These are phyloP conservation scores for Orthonyx spaldingii DNA, from an alignment of 2,113 vertebrate genomes.

Conservation along the genomic window DNA sequence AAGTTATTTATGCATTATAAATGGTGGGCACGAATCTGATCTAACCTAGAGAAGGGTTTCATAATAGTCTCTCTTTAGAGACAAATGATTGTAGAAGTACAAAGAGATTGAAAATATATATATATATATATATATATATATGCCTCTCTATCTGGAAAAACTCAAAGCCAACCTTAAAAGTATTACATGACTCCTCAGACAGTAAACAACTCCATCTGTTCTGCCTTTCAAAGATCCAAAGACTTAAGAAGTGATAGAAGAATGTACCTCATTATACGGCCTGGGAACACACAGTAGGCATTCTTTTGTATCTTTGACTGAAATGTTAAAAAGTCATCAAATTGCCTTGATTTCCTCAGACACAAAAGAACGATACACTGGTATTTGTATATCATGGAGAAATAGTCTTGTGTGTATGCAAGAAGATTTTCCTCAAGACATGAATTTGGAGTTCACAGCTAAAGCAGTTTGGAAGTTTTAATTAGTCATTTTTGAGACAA, in stretches of 20 bases:
- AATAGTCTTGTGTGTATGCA: neutral
- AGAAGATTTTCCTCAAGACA: neutral
- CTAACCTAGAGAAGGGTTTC: neutral
- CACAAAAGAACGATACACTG: neutral
- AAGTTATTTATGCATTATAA: neutral
- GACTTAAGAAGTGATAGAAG: neutral
- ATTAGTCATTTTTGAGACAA: conserved; percentile 11
- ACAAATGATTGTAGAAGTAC: neutral
- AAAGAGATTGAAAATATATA: neutral
- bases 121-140: neutral
- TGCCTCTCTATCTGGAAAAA: neutral
- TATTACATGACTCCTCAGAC: neutral
- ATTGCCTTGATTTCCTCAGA: neutral
- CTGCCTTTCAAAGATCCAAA: neutral
- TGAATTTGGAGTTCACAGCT: neutral
- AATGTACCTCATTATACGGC: neutral
- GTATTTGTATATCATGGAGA: neutral
- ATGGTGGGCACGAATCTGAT: neutral
- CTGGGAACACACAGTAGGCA: neutral
- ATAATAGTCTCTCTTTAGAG: neutral
- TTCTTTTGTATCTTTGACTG: neutral
- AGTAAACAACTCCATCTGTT: neutral
- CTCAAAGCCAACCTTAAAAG: neutral
- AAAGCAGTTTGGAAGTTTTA: conserved; percentile 24
- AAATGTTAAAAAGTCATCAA: neutral